Percentiles rank a stretch among this genome's conserved stretches.
These are phyloP conservation scores for Temnothorax unifasciatus DNA, from an alignment of 2,888 invertebrate species.

Conservation along the genomic window DNA sequence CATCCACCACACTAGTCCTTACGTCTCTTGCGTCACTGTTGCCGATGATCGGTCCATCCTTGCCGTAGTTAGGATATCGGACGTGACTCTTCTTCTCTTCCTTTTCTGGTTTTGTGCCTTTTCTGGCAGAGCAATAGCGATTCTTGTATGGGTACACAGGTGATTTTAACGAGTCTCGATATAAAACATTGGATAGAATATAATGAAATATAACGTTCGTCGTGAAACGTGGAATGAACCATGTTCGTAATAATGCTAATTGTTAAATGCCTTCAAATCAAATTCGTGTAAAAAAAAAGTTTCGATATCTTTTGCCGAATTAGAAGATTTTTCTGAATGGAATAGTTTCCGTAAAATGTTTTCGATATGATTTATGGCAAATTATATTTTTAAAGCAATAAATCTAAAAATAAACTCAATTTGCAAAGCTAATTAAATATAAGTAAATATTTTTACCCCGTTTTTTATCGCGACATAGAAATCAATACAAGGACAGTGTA, in stretches of 20 bases:
- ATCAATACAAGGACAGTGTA: constrained; percentile 60
- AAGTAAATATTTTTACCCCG: not conserved
- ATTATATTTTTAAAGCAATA: constrained; percentile 20
- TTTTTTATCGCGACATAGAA: constrained; percentile 48
- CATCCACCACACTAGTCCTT: constrained; percentile 85
- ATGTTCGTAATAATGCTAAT: constrained; percentile 3
- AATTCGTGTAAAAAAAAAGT: not conserved
- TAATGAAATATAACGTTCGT: constrained; percentile 9
- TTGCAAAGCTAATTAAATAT: constrained; percentile 23
- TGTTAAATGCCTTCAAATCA: constrained; percentile 6
- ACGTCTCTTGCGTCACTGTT: constrained; percentile 83
- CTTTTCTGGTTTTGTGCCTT: constrained; percentile 73
- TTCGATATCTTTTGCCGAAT: constrained; percentile 52
- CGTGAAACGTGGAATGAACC: constrained; percentile 32
- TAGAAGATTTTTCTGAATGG: constrained; percentile 8
- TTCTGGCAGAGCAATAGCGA: constrained; percentile 65
- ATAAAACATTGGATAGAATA: constrained; percentile 39
- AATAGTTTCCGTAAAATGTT: not conserved
- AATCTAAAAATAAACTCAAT: not conserved
- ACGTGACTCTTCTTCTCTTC: constrained; percentile 76
- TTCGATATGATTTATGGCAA: not conserved
- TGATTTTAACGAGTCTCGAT: constrained; percentile 67
- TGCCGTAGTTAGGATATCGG: constrained; percentile 75
- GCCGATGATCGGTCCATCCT: constrained; percentile 76
- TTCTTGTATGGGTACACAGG: constrained; percentile 82